Base-by-base conservation (phyloP, 2,113 vertebrate species). In the Sapajus apella region DNA sequence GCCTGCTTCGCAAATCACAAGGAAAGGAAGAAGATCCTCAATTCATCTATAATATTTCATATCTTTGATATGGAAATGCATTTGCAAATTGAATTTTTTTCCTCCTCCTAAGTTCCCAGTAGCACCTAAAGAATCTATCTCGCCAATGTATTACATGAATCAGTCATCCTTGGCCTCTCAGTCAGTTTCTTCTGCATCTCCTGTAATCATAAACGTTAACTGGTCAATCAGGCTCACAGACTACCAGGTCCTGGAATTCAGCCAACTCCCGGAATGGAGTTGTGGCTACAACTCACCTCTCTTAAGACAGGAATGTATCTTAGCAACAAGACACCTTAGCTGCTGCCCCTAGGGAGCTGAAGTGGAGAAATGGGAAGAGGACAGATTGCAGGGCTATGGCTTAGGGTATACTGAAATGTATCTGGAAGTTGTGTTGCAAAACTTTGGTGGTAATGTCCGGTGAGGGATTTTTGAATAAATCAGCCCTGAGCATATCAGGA, bases 1-100 rank as follows among this genome's bases (percentile, higher is more conserved):
- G 21, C 12, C 82, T 75, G 30, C 64, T 89, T 86, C 88, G 47
- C 55, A 91, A 87, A 95, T 89, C 58, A 83, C 3, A 30, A 76
- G 83, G 30, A 86, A 87, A 35, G 70, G 77, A 83, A 84, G 72
- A 72, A 87, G 56, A 50, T 72, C 32, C 91, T 27, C 27, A 91
- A 56, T 85, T 85, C 56, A 72, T 83, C 47, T 94, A 2, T 76
- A 79, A 45, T 13, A 13, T 25, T 58, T 90, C 79, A 47, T 21
- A 47, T 84, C 66, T 93, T 83, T 87, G 82, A 73, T 75, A 58
- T 20, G 47, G 56, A 96, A 91, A 93, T 84, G 13, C 14, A 45
- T 73, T 87, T 87, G 76, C 70, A 95, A 45, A 75, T 47, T 96
- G 79, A 61, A 47, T 5, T 50, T 86, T 66, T 92, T 84, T 61